Evolutionary conservation across 2,113 vertebrate genomes (phyloP).

Genomic region (Hyperoodon ampullatus): DNA sequence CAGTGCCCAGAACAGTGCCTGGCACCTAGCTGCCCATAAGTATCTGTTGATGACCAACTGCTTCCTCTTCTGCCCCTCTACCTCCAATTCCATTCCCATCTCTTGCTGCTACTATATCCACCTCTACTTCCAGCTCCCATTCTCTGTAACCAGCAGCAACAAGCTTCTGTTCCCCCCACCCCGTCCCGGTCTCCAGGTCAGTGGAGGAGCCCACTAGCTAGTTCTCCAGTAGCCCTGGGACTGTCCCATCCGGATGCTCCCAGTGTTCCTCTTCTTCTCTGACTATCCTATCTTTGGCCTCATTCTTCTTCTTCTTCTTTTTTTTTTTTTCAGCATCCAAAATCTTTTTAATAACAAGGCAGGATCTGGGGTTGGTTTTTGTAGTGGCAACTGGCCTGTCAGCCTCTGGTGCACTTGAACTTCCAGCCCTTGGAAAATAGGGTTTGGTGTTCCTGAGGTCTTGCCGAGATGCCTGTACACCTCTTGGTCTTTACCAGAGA

Average conservation of each 20-base stretch:
- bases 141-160: neutral
- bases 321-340: neutral
- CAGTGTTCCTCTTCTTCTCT: neutral
- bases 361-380: neutral
- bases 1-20: neutral
- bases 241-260: neutral
- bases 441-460: neutral
- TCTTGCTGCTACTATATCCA: neutral
- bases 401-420: neutral
- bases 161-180: neutral
- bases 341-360: neutral
- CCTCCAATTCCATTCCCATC: neutral
- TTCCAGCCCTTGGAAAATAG: neutral
- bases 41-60: neutral
- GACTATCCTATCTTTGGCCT: neutral
- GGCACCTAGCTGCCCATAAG: neutral
- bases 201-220: neutral
- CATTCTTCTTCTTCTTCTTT: neutral
- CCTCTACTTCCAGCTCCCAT: neutral
- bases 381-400: neutral
- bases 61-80: neutral
- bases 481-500: neutral
- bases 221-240: neutral
- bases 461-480: neutral
- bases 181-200: neutral